Conservation (phyloP, 2,797 vertebrate genomes). For the Diplodus puntazzo region DNA sequence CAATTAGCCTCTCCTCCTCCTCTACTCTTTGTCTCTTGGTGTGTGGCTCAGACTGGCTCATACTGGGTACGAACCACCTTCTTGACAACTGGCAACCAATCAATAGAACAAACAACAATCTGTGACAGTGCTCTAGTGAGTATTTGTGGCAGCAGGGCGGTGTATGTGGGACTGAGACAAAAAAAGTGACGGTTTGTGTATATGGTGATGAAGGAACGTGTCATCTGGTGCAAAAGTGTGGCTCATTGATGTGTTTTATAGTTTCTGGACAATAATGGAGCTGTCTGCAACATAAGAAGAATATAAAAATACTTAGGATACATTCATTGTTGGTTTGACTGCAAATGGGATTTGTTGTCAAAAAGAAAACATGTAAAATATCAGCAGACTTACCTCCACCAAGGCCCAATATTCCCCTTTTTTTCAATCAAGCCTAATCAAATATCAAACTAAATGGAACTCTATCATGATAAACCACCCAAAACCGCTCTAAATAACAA, state of each 20-base stretch:
- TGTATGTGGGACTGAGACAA: not conserved
- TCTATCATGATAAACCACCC: no score
- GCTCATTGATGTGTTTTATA: not conserved
- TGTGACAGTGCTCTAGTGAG: not conserved
- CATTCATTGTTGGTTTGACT: not conserved
- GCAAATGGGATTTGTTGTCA: slow-evolving; percentile 1
- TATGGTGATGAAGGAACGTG: slow-evolving; percentile 10
- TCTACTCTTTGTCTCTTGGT: not conserved
- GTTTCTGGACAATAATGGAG: not conserved
- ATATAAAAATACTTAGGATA: not conserved
- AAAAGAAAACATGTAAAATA: not conserved
- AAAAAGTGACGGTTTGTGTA: not conserved
- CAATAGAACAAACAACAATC: not conserved
- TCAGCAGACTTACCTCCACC: not conserved
- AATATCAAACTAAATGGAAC: no score
- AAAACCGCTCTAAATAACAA: no score
- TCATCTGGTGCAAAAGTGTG: not conserved
- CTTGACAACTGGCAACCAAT: not conserved
- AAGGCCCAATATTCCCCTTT: no score
- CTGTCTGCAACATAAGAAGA: not conserved
- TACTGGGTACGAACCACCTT: not conserved
- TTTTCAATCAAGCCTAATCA: no score
- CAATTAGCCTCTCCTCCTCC: no score
- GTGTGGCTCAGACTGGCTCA: not conserved
- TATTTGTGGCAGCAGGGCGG: not conserved